These are phyloP conservation scores for Neodon shergylaensis DNA, from an alignment of 2,113 vertebrate genomes.

Conservation along the genomic window DNA sequence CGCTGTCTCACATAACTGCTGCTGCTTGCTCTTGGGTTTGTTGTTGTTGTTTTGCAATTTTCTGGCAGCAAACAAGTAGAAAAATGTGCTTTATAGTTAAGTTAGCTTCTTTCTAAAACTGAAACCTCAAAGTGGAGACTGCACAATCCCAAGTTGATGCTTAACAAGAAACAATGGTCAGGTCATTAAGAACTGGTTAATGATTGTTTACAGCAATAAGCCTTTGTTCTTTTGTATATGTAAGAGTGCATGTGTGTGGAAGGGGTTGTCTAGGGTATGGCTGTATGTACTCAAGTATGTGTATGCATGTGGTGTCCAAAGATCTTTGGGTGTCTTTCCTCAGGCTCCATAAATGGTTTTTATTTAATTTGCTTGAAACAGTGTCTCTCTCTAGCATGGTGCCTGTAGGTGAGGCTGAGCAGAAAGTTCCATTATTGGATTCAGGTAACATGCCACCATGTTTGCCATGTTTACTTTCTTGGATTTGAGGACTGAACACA, in stretches of 20 bases:
- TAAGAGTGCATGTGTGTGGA: no score
- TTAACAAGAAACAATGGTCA: not conserved
- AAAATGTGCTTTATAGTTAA: not conserved
- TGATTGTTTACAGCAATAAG: not conserved
- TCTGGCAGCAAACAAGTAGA: not conserved
- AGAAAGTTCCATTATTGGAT: not conserved
- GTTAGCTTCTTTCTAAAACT: not conserved
- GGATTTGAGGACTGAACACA: not conserved
- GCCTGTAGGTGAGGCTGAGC: not conserved
- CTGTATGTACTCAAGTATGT: not conserved
- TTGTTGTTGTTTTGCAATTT: not conserved
- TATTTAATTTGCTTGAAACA: not conserved
- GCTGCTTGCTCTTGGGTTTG: not conserved
- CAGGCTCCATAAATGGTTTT: no score
- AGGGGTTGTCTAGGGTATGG: not conserved
- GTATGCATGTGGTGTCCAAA: not conserved
- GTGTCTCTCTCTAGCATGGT: not conserved
- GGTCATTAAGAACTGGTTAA: not conserved
- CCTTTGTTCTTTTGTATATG: not conserved
- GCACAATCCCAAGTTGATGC: not conserved
- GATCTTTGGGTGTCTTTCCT: not conserved
- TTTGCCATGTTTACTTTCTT: not conserved
- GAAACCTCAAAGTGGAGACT: not conserved
- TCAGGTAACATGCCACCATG: not conserved
- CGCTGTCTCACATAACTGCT: not conserved